Conservation (phyloP, 2,113 vertebrate genomes). For the Calyptommatus sinebrachiatus region DNA sequence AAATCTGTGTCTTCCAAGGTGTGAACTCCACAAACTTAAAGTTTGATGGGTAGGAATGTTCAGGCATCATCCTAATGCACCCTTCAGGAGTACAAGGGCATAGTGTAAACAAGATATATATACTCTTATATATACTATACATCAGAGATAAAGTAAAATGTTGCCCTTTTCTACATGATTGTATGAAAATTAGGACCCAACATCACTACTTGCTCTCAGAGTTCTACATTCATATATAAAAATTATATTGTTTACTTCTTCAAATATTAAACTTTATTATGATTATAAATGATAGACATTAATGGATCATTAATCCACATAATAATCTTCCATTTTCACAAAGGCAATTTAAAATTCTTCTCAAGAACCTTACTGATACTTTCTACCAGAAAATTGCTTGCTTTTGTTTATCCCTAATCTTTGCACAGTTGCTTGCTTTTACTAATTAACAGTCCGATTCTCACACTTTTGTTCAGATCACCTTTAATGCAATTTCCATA, state of each 20-base stretch:
- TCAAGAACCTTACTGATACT: conserved; percentile 37
- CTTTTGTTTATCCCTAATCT: conserved; percentile 54
- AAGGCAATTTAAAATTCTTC: conserved; percentile 52
- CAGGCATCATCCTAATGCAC: too few species aligned
- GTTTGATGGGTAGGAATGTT: too few species aligned
- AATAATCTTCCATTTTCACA: conserved; percentile 43
- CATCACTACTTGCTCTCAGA: conserved; percentile 14
- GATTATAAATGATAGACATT: conserved; percentile 53
- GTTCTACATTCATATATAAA: conserved; percentile 26
- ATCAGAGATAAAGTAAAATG: background rate
- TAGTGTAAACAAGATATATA: too few species aligned
- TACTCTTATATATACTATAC: background rate
- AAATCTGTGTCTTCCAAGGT: too few species aligned
- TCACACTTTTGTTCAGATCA: conserved; percentile 52
- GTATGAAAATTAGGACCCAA: conserved; percentile 12
- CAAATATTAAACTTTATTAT: conserved; percentile 52
- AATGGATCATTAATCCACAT: conserved; percentile 57
- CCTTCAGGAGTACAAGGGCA: too few species aligned
- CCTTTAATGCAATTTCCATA: conserved; percentile 41
- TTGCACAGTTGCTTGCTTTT: conserved; percentile 44
- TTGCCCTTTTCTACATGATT: background rate
- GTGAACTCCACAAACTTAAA: too few species aligned
- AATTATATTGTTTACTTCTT: conserved; percentile 28
- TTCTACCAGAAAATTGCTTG: conserved; percentile 38
- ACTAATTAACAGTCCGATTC: conserved; percentile 45